A percentile compares a stretch with the other conserved stretches of the same genome.
Evolutionary conservation across 2,113 vertebrate species (phyloP).

Genomic region (Lathamus discolor): DNA sequence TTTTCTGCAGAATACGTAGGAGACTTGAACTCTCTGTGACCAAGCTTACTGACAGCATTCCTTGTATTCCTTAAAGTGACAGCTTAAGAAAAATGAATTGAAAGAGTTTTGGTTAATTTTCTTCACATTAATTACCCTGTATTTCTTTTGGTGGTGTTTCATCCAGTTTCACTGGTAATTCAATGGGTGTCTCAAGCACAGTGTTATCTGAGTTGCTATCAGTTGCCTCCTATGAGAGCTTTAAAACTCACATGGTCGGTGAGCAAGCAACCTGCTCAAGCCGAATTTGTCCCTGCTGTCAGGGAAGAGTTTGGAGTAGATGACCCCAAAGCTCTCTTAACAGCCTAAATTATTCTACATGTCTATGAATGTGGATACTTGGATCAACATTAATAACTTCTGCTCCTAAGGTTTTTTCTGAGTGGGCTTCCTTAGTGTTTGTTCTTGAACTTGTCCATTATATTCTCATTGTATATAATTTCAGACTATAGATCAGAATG

Average conservation of each 20-base stretch:
- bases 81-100: not conserved
- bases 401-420: not conserved
- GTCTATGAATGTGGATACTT: not conserved
- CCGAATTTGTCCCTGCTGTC: not conserved
- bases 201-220: not conserved
- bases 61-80: not conserved
- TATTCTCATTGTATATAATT: not conserved
- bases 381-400: not conserved
- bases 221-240: not conserved
- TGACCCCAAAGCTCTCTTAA: not conserved
- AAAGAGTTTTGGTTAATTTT: not conserved
- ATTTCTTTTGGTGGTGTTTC: not conserved
- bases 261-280: not conserved
- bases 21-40: not conserved
- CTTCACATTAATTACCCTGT: not conserved
- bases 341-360: not conserved
- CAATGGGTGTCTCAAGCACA: not conserved
- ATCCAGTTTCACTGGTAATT: not conserved
- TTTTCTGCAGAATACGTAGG: not conserved
- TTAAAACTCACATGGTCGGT: not conserved
- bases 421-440: not conserved
- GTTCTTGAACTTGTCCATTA: not conserved
- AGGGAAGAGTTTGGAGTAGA: not conserved
- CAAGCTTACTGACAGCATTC: not conserved
- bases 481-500: not conserved